Conservation (phyloP, 2,113 vertebrate species). For the Paramormyrops kingsleyae region DNA sequence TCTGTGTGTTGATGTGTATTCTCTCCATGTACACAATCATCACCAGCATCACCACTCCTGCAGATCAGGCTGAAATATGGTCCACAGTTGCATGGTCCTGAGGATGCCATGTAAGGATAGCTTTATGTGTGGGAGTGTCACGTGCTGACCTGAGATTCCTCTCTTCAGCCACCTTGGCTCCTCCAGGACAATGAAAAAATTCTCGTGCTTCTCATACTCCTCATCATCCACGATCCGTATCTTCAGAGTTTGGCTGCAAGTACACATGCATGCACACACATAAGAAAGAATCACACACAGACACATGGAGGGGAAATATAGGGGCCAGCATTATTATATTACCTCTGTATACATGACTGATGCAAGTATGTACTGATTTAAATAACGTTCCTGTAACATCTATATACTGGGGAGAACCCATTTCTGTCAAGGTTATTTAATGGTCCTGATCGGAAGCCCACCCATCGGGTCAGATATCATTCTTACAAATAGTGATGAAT, state of each 20-base stretch:
- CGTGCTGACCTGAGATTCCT: constrained; percentile 77
- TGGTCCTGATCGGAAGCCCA: neutral
- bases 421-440: neutral
- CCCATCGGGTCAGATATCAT: neutral
- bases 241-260: constrained; percentile 68
- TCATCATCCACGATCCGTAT: constrained; percentile 85
- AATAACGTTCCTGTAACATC: neutral
- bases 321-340: neutral
- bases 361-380: neutral
- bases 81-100: neutral
- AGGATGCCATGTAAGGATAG: neutral
- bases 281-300: neutral
- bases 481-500: neutral
- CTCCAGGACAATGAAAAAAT: constrained; percentile 83
- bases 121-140: neutral
- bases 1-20: neutral
- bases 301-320: neutral
- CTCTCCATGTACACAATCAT: neutral
- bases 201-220: constrained; percentile 87
- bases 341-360: neutral
- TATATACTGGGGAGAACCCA: neutral
- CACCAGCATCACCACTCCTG: neutral
- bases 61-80: neutral
- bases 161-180: constrained; percentile 85
- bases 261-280: constrained; percentile 7